Evolutionary conservation across 2,888 invertebrate species (phyloP), one percentile per base, ranked within the genome.

Genomic region (Dexiosoma caninum): DNA sequence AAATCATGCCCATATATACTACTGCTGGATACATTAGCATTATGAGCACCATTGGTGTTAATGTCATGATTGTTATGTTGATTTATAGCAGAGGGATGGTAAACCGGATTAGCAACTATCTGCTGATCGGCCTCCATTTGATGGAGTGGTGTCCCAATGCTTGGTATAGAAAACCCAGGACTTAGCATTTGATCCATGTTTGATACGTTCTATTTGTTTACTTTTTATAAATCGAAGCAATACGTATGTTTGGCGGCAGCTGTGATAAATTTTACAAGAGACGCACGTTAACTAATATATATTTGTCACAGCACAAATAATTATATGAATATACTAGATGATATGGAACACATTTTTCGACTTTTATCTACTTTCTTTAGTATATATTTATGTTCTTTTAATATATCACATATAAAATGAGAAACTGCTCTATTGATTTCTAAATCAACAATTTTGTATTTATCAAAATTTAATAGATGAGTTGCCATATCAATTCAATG

Each of bases 41-140:
- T 74, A 42, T 72, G 70, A n/a, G 66, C 44, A 9, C 60, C 42
- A 53, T 82, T 78, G 2, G 83, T 46, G 70, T 85, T 85, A 19
- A 85, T 66, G 67, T 83, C 82, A 32, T 78, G 81, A 37, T 46
- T 70, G 3, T 76, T 81, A 53, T 87, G 86, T 53, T 86, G 86
- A 27, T 85, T 84, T 59, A 83, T 87, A 92, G 93, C 92, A 90
- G 93, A 93, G 84, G 95, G 95, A 86, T 95, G 95, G 85, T 94
- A 94, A 84, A 96, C 91, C 0, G 96, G 95, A 92, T 95, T 95
- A 59, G 96, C 95, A 60, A 96, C 92, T 85, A 97, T 97, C 89
- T 95, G 95, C 89, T 97, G 96, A 89, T 97, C 97, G 87, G 97
- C 96, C 88, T 97, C 96, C 19, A 96, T 95, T 86, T 96, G 96